Conservation (phyloP, 2,888 invertebrate species). For the Antitype chi region DNA sequence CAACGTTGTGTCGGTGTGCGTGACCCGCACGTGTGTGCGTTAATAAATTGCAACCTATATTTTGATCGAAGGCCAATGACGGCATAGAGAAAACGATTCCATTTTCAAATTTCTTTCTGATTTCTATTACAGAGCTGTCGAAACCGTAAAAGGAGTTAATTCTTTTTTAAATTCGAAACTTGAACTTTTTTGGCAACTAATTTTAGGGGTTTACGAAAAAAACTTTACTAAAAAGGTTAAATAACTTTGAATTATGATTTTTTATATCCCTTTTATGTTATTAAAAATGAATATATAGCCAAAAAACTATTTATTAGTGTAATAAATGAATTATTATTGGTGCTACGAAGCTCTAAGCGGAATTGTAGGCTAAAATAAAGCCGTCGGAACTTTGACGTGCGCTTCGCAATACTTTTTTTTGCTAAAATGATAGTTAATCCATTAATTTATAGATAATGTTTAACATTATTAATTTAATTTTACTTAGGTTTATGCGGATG, state of each 20-base stretch:
- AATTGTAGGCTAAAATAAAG: constrained; percentile 87
- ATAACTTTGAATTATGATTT: not conserved
- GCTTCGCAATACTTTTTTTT: constrained; percentile 53
- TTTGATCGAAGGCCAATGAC: constrained; percentile 89
- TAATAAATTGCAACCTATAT: constrained; percentile 89
- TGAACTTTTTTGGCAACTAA: constrained; percentile 52
- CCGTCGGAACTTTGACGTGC: constrained; percentile 83
- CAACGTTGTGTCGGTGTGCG: constrained; percentile 76
- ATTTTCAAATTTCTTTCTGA: constrained; percentile 63
- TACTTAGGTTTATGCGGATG: not conserved
- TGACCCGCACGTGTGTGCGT: constrained; percentile 80
- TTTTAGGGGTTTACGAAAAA: constrained; percentile 35
- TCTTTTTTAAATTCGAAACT: constrained; percentile 30
- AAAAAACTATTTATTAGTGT: constrained; percentile 34
- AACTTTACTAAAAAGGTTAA: constrained; percentile 1
- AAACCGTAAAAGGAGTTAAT: not conserved
- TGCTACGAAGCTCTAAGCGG: constrained; percentile 74
- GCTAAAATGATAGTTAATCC: constrained; percentile 21
- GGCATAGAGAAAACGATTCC: constrained; percentile 74
- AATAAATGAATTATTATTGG: constrained; percentile 50
- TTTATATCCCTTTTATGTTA: not conserved
- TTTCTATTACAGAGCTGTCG: constrained; percentile 23
- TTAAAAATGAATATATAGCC: not conserved
- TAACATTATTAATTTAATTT: not conserved
- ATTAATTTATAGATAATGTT: not conserved